Conservation (phyloP, 2,113 vertebrate genomes). For the Malurus elegans region DNA sequence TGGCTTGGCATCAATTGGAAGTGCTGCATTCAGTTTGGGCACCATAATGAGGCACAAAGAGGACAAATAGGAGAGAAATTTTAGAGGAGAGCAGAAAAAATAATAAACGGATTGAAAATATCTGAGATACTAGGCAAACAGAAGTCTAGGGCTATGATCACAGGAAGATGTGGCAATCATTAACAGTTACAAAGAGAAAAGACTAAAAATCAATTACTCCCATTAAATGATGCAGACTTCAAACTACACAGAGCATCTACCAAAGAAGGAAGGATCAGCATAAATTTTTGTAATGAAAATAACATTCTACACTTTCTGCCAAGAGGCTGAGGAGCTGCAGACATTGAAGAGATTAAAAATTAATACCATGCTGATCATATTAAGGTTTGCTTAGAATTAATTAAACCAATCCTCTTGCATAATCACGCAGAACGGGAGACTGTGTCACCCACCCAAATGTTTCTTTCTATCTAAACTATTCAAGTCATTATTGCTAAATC, state of each 20-base stretch:
- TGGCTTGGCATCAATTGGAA: constrained; percentile 67
- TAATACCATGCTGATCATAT: constrained; percentile 51
- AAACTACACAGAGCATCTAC: not conserved
- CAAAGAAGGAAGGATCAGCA: constrained; percentile 22
- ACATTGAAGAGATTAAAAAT: constrained; percentile 47
- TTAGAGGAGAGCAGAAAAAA: constrained; percentile 66
- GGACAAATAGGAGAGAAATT: constrained; percentile 67
- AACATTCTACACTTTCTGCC: not conserved
- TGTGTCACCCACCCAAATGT: not conserved
- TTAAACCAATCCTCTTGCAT: constrained; percentile 39
- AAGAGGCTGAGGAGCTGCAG: constrained; percentile 24
- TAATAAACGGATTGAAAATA: constrained; percentile 57
- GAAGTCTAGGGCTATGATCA: constrained; percentile 48
- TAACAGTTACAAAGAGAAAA: constrained; percentile 5
- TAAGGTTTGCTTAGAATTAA: constrained; percentile 56
- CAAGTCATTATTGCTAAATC: constrained; percentile 32
- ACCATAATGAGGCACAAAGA: constrained; percentile 68
- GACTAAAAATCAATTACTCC: constrained; percentile 37
- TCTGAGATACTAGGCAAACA: constrained; percentile 52
- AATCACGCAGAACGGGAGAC: not conserved
- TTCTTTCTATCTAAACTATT: constrained; percentile 6
- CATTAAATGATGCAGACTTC: not conserved
- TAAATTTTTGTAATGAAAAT: constrained; percentile 11
- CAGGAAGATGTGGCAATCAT: not conserved
- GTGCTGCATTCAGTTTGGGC: constrained; percentile 66